Evolutionary conservation across 2,888 invertebrate species (phyloP).

Genomic region (Amphimallon solstitiale): DNA sequence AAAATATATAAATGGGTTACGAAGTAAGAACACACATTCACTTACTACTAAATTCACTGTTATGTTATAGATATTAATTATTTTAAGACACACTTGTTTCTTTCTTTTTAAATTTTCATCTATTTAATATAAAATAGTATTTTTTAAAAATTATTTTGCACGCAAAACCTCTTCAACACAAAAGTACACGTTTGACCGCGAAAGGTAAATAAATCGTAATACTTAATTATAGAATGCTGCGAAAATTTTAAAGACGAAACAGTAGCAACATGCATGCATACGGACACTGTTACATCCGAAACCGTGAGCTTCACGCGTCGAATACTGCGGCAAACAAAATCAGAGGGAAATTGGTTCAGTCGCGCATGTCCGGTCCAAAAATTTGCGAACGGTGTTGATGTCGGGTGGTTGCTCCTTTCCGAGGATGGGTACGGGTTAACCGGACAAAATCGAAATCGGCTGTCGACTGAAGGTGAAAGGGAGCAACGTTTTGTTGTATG

Average conservation of each 20-base stretch:
- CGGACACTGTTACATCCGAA: background rate
- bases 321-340: slow-evolving; percentile 31
- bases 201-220: background rate
- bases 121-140: too few species aligned
- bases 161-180: background rate
- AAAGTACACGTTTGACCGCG: slow-evolving; percentile 13
- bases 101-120: too few species aligned
- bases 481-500: background rate
- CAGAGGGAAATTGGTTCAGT: slow-evolving; percentile 35
- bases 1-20: too few species aligned
- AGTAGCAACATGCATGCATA: too few species aligned
- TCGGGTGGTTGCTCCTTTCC: slow-evolving; percentile 31
- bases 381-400: slow-evolving; percentile 22
- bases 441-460: background rate
- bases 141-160: too few species aligned
- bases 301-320: slow-evolving; percentile 2
- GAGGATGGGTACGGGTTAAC: background rate
- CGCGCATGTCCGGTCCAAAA: slow-evolving; percentile 35
- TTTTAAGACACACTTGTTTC: too few species aligned
- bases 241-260: too few species aligned
- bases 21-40: too few species aligned
- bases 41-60: too few species aligned
- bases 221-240: too few species aligned
- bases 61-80: too few species aligned
- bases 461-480: slow-evolving; percentile 10